Conservation (phyloP, 2,113 vertebrate species). For the Cairina moschata region DNA sequence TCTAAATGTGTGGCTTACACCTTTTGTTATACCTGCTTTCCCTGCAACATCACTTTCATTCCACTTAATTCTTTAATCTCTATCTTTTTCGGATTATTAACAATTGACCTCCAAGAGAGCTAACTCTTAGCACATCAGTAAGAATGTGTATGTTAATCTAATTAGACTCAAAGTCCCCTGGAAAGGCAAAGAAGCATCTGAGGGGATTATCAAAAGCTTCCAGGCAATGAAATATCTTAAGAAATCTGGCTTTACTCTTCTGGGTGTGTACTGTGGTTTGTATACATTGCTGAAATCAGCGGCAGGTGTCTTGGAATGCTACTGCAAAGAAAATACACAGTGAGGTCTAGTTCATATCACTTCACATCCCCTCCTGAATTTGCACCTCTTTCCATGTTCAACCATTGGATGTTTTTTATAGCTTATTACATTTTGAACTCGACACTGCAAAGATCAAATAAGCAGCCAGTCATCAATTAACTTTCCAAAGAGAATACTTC, state of each 20-base stretch:
- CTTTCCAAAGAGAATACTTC: slow-evolving; percentile 31
- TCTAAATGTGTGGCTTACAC: fast-evolving
- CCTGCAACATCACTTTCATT: not conserved
- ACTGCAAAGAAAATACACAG: slow-evolving; percentile 18
- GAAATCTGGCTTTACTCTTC: slow-evolving; percentile 3
- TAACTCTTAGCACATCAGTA: not conserved
- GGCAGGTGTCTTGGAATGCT: slow-evolving; percentile 28
- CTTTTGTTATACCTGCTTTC: not conserved
- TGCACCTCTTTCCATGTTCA: slow-evolving; percentile 6
- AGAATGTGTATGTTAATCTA: not conserved
- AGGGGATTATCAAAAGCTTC: not conserved
- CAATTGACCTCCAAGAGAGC: not conserved
- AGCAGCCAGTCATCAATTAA: slow-evolving; percentile 39
- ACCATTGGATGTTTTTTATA: not conserved
- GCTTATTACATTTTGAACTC: not conserved
- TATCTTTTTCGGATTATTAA: not conserved
- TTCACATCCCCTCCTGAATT: slow-evolving; percentile 23
- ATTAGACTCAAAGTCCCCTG: not conserved
- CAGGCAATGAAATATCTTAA: not conserved
- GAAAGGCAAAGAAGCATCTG: not conserved
- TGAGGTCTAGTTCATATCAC: not conserved
- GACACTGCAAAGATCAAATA: slow-evolving; percentile 48
- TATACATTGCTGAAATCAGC: slow-evolving; percentile 9
- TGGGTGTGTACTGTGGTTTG: not conserved
- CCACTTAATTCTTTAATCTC: not conserved